phyloP scores from a whole-genome alignment of 2,797 vertebrate genomes.

The Salarias fasciatus region DNA sequence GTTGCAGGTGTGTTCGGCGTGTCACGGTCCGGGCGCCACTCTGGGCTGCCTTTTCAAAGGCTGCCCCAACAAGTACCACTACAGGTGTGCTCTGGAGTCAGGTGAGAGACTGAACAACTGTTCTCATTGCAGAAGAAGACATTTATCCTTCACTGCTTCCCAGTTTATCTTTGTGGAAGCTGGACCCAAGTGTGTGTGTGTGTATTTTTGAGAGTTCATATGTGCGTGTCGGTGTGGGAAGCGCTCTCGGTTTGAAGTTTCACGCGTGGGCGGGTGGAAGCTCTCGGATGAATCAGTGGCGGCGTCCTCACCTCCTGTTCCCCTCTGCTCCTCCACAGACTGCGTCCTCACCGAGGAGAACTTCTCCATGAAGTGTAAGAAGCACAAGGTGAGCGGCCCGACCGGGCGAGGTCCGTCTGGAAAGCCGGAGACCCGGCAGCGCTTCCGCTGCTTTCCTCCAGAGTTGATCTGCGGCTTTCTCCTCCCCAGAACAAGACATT shows the following conservation, averaged over 20 bases:
- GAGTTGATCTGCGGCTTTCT: background rate
- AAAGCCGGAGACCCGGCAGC: too few relatives aligned
- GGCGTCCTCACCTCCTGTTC: constrained; percentile 18
- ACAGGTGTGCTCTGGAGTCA: constrained; percentile 82
- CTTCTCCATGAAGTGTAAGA: constrained; percentile 87
- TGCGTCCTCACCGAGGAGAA: constrained; percentile 84
- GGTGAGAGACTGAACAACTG: constrained; percentile 52
- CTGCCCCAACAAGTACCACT: constrained; percentile 85
- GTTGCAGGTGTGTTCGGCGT: constrained; percentile 78
- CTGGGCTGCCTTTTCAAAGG: constrained; percentile 84
- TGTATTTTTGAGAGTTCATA: too few relatives aligned
- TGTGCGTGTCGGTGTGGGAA: background rate
- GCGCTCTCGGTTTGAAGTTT: constrained; percentile 6
- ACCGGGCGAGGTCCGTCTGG: too few relatives aligned
- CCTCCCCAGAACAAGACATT: constrained; percentile 79
- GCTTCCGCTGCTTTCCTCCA: too few relatives aligned
- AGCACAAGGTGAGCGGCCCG: constrained; percentile 81
- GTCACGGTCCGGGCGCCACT: constrained; percentile 72
- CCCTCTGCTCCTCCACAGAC: constrained; percentile 65
- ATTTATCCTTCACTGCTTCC: too few relatives aligned
- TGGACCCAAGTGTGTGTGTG: background rate
- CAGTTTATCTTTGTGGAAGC: too few relatives aligned
- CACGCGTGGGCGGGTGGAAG: constrained; percentile 27
- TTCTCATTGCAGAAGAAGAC: too few relatives aligned
- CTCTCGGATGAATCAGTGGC: constrained; percentile 23